phyloP scores from a whole-genome alignment of 2,888 invertebrate genomes.

The Desoria tigrina region DNA sequence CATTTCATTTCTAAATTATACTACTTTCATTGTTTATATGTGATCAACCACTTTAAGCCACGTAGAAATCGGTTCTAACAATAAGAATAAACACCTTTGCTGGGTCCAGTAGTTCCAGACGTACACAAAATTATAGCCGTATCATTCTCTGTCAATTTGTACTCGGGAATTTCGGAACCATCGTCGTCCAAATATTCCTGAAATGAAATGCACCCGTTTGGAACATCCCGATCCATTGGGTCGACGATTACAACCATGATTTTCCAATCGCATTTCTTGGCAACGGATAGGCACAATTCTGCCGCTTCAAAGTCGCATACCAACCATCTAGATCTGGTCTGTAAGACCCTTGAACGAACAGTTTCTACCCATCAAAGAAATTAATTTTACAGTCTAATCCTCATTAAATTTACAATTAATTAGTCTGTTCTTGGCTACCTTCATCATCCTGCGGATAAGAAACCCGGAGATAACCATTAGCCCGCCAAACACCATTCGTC shows the following conservation, averaged over 20 bases:
- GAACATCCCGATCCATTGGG: background rate
- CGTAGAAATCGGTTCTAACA: no score
- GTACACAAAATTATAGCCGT: conserved; percentile 43
- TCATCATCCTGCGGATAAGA: no score
- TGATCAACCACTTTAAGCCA: no score
- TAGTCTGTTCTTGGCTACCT: no score
- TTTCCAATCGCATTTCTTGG: conserved; percentile 30
- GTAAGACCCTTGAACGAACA: conserved; percentile 33
- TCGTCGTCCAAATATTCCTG: conserved; percentile 30
- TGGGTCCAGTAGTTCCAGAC: conserved; percentile 44
- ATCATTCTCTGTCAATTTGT: conserved; percentile 26
- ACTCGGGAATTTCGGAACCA: background rate
- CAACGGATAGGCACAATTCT: conserved; percentile 28
- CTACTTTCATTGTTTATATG: conserved; percentile 24
- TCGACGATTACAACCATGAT: conserved; percentile 29
- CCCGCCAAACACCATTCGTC: conserved; percentile 9
- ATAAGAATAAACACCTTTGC: conserved; percentile 17
- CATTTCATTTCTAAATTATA: no score
- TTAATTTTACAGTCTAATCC: no score
- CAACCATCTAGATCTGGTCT: conserved; percentile 40
- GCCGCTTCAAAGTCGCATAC: conserved; percentile 41
- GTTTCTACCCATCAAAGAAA: no score
- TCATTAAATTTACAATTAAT: no score
- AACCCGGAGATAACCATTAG: no score
- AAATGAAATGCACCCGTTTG: conserved; percentile 19